These are phyloP conservation scores for Callipepla squamata DNA, from an alignment of 2,113 vertebrate genomes.

Conservation along the genomic window DNA sequence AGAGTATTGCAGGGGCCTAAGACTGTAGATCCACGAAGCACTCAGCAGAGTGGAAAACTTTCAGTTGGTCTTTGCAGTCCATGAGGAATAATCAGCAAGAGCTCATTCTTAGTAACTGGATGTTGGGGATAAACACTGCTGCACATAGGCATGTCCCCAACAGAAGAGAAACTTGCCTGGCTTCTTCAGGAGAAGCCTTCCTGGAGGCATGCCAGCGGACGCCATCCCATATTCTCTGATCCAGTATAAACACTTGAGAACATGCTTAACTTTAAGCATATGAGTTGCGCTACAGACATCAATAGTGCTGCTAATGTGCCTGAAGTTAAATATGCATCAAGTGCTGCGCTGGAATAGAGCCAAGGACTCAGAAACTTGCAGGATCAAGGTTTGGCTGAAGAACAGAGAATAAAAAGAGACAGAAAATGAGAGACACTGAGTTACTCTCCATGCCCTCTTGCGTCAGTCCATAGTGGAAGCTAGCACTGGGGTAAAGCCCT, in stretches of 20 bases:
- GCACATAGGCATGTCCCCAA: neutral
- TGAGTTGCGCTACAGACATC: conserved; percentile 17
- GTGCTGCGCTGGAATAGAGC: conserved; percentile 27
- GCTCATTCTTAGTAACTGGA: neutral
- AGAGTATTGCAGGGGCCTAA: neutral
- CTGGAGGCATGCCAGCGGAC: conserved; percentile 12
- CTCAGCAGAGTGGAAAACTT: neutral
- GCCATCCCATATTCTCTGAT: neutral
- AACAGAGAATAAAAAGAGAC: conserved; percentile 39
- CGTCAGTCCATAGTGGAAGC: neutral
- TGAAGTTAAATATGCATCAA: conserved; percentile 17
- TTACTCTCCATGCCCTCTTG: conserved; percentile 20
- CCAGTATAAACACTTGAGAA: neutral
- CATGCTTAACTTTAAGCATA: conserved; percentile 16
- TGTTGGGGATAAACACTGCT: neutral
- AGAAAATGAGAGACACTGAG: conserved; percentile 4
- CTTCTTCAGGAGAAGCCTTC: conserved; percentile 11
- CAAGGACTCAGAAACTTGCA: conserved; percentile 35
- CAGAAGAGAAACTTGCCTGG: neutral
- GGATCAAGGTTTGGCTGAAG: conserved; percentile 62
- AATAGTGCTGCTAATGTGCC: conserved; percentile 19
- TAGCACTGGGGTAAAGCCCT: neutral
- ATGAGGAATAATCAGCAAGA: neutral
- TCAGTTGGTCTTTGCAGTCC: neutral
- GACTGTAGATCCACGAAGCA: neutral